Percentiles rank a stretch among this genome's conserved stretches.
Conservation (phyloP, 2,888 invertebrate species). For the Morpho deidamia region DNA sequence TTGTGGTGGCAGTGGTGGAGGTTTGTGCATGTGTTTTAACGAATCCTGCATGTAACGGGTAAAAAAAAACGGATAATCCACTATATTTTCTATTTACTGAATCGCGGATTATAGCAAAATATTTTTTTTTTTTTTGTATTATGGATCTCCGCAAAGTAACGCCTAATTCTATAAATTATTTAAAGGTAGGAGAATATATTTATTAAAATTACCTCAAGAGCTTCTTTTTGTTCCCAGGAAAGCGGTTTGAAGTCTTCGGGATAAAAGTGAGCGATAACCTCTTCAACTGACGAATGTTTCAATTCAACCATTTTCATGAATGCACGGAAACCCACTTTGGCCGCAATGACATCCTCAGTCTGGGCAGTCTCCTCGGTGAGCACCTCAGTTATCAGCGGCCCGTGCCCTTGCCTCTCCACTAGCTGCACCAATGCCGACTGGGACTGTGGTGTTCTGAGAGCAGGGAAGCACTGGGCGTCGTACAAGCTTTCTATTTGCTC, state of each 20-base stretch:
- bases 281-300: conserved; percentile 88
- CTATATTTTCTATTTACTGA: too few relatives aligned
- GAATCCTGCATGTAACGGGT: too few relatives aligned
- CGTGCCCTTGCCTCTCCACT: conserved; percentile 90
- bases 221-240: conserved; percentile 88
- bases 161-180: too few relatives aligned
- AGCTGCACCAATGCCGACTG: conserved; percentile 91
- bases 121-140: too few relatives aligned
- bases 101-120: too few relatives aligned
- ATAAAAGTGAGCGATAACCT: conserved; percentile 88
- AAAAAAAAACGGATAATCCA: too few relatives aligned
- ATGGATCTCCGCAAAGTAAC: too few relatives aligned
- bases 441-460: conserved; percentile 87
- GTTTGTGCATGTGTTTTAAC: too few relatives aligned
- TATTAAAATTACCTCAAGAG: conserved; percentile 72
- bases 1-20: too few relatives aligned
- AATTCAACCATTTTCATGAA: conserved; percentile 91
- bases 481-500: conserved; percentile 88
- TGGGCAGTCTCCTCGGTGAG: conserved; percentile 88
- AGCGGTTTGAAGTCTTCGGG: conserved; percentile 90
- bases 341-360: conserved; percentile 86
- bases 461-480: conserved; percentile 87
- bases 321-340: conserved; percentile 90
- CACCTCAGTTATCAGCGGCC: conserved; percentile 88
- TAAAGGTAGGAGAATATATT: not conserved